Conservation (phyloP, 2,888 invertebrate species). For the Bellardia bayeri region DNA sequence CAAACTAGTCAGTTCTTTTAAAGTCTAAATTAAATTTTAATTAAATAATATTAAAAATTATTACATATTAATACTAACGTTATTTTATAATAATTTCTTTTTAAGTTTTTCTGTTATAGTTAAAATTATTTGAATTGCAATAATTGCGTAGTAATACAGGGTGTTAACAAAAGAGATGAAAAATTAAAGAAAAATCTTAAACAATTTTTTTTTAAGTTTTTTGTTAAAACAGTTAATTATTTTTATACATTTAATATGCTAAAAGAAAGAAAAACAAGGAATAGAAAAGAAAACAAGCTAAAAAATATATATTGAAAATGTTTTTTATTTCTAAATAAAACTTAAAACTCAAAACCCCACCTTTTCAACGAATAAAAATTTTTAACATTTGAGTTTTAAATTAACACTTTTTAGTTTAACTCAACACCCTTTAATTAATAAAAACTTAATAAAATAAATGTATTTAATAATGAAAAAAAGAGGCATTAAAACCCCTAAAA, state of each 20-base stretch:
- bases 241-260: slow-evolving; percentile 60
- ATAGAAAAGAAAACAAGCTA: slow-evolving; percentile 2
- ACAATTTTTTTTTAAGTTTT: slow-evolving; percentile 47
- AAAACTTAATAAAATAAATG: slow-evolving; percentile 9
- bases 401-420: neutral
- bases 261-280: slow-evolving; percentile 16
- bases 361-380: slow-evolving; percentile 69
- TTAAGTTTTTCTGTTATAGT: slow-evolving; percentile 68
- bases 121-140: slow-evolving; percentile 71
- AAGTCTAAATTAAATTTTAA: slow-evolving; percentile 69
- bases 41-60: slow-evolving; percentile 46
- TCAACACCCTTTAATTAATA: slow-evolving; percentile 45
- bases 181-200: slow-evolving; percentile 51
- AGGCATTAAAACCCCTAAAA: slow-evolving; percentile 29
- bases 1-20: slow-evolving; percentile 72
- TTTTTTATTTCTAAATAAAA: slow-evolving; percentile 62
- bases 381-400: slow-evolving; percentile 27
- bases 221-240: slow-evolving; percentile 70
- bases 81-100: slow-evolving; percentile 51
- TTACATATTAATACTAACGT: slow-evolving; percentile 52
- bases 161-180: slow-evolving; percentile 63
- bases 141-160: slow-evolving; percentile 73
- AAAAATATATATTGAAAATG: slow-evolving; percentile 55
- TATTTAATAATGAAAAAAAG: slow-evolving; percentile 12
- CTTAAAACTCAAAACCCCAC: slow-evolving; percentile 61